A percentile compares a stretch with the other conserved stretches of the same genome.
Conservation (phyloP, 2,888 invertebrate genomes). For the Watsonalla cultraria region DNA sequence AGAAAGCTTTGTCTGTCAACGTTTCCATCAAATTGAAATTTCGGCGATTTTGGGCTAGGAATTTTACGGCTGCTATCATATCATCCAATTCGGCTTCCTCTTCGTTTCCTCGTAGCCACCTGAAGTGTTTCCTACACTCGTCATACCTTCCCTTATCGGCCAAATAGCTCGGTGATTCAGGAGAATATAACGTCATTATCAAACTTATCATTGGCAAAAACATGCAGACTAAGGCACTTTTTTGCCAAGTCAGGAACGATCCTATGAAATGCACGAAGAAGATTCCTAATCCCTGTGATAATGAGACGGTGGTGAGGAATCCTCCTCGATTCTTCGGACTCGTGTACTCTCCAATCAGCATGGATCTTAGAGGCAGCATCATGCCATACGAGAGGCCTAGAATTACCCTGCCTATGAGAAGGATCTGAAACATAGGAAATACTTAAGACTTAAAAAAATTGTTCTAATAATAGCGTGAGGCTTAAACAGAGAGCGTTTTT, state of each 20-base stretch:
- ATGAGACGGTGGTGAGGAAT: slow-evolving; percentile 73
- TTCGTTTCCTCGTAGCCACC: slow-evolving; percentile 71
- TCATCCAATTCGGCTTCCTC: slow-evolving; percentile 51
- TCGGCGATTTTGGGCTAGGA: too few relatives aligned
- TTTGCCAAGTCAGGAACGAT: slow-evolving; percentile 73
- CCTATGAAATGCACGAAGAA: slow-evolving; percentile 79
- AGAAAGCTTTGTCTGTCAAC: slow-evolving; percentile 38
- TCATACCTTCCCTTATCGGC: slow-evolving; percentile 70
- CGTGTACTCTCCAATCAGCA: slow-evolving; percentile 72
- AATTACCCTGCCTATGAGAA: slow-evolving; percentile 40
- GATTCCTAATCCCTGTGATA: slow-evolving; percentile 77
- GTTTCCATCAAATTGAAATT: slow-evolving; percentile 18
- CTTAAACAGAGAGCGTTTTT: too few relatives aligned
- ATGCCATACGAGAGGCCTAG: slow-evolving; percentile 70
- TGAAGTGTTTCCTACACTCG: slow-evolving; percentile 71
- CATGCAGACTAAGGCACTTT: slow-evolving; percentile 65
- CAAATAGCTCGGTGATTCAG: slow-evolving; percentile 82
- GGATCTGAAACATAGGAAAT: slow-evolving; percentile 5
- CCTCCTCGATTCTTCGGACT: slow-evolving; percentile 78
- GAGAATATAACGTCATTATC: slow-evolving; percentile 46
- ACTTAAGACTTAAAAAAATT: too few relatives aligned
- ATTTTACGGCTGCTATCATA: slow-evolving; percentile 43
- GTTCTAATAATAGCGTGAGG: too few relatives aligned
- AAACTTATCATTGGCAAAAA: slow-evolving; percentile 60
- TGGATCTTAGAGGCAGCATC: slow-evolving; percentile 55